Conservation (phyloP, 2,797 vertebrate genomes). For the Naso thynnoides region DNA sequence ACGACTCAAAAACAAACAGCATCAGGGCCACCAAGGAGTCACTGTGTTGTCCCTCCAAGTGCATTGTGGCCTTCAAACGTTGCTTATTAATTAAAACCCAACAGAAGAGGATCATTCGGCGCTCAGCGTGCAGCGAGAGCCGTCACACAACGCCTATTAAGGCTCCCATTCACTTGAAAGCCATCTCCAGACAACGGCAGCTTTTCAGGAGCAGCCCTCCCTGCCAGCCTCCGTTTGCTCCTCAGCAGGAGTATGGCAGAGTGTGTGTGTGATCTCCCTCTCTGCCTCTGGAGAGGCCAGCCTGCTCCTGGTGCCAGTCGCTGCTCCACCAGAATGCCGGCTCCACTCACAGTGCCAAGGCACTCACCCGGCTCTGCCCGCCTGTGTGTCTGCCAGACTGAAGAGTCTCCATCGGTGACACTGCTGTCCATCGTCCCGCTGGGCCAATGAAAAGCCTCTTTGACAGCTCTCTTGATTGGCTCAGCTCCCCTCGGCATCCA, state of each 20-base stretch:
- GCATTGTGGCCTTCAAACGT: conserved; percentile 70
- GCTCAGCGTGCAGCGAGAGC: conserved; percentile 71
- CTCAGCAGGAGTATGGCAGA: conserved; percentile 75
- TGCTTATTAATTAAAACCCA: conserved; percentile 81
- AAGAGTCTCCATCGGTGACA: conserved; percentile 71
- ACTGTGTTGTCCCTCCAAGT: conserved; percentile 73
- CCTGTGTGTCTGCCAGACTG: conserved; percentile 81
- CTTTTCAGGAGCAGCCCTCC: conserved; percentile 77
- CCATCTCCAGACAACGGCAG: conserved; percentile 76
- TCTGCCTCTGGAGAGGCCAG: conserved; percentile 71
- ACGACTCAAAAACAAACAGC: conserved; percentile 71
- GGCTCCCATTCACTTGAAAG: conserved; percentile 78
- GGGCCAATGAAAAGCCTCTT: conserved; percentile 79
- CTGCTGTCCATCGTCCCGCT: conserved; percentile 74
- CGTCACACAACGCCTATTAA: conserved; percentile 78
- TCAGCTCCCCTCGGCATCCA: conserved; percentile 40
- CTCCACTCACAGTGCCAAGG: conserved; percentile 67
- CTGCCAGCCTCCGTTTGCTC: conserved; percentile 77
- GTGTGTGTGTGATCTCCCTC: conserved; percentile 66
- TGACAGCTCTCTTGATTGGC: conserved; percentile 82
- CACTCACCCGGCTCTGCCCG: conserved; percentile 70
- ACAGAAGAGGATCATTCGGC: conserved; percentile 74
- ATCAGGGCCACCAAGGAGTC: conserved; percentile 70
- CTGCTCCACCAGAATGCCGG: conserved; percentile 68
- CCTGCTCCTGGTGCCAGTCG: conserved; percentile 70